Percentiles rank a stretch among this genome's conserved stretches.
Conservation (phyloP, 2,888 invertebrate species). For the Gastrophysa polygoni region DNA sequence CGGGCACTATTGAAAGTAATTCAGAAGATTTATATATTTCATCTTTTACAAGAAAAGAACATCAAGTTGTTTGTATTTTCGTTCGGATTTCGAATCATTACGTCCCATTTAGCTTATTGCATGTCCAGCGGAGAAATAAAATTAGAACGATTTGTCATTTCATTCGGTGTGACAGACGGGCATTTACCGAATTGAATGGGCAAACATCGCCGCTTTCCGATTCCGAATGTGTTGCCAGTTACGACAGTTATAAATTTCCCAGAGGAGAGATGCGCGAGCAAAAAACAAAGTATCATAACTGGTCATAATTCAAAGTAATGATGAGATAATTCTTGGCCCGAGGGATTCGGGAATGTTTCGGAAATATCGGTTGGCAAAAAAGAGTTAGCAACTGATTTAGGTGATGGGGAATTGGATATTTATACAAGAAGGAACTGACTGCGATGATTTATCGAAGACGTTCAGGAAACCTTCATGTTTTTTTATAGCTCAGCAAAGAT, state of each 20-base stretch:
- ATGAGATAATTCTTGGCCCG: conserved; percentile 10
- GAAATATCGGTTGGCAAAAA: background rate
- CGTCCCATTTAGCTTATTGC: conserved; percentile 35
- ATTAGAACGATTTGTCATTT: conserved; percentile 45
- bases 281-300: conserved; percentile 16
- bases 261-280: conserved; percentile 8
- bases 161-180: conserved; percentile 43
- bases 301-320: conserved; percentile 12
- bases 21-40: conserved; percentile 29
- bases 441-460: background rate
- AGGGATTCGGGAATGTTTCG: conserved; percentile 9
- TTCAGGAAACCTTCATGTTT: background rate
- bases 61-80: conserved; percentile 28
- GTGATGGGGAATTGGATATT: background rate
- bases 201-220: conserved; percentile 40
- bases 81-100: conserved; percentile 30
- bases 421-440: background rate
- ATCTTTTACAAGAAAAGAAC: conserved; percentile 28
- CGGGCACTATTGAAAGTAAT: conserved; percentile 23
- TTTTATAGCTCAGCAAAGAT: too few relatives aligned
- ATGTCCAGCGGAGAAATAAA: conserved; percentile 41
- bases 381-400: background rate
- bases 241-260: conserved; percentile 36
- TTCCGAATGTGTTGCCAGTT: conserved; percentile 33
- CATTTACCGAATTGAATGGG: conserved; percentile 43